phyloP scores from a whole-genome alignment of 2,888 invertebrate species.

The Hypomecis punctinalis region DNA sequence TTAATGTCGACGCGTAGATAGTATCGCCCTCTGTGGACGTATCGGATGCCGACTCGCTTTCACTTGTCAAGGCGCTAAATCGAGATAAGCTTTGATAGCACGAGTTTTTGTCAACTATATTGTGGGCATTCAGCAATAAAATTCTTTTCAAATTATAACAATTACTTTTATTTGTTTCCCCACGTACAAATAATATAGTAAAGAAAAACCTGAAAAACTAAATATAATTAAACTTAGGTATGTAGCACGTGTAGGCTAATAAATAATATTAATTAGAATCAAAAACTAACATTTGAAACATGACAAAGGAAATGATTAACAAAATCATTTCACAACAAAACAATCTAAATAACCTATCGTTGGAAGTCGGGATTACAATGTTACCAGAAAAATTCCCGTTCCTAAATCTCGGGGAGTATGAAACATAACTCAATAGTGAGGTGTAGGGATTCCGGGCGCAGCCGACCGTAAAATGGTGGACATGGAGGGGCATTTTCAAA shows the following conservation, averaged over 20 bases:
- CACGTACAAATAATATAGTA: too few relatives aligned
- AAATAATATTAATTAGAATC: too few relatives aligned
- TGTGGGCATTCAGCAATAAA: too few relatives aligned
- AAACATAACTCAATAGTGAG: slow-evolving; percentile 77
- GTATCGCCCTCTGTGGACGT: slow-evolving; percentile 70
- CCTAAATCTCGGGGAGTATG: slow-evolving; percentile 61
- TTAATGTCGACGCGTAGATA: slow-evolving; percentile 73
- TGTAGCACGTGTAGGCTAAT: too few relatives aligned
- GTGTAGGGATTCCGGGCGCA: slow-evolving; percentile 69
- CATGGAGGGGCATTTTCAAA: slow-evolving; percentile 76
- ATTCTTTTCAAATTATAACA: too few relatives aligned
- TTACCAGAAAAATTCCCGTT: slow-evolving; percentile 54
- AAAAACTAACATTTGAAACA: slow-evolving; percentile 3
- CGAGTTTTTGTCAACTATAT: slow-evolving; percentile 30
- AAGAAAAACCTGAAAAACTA: too few relatives aligned
- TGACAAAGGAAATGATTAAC: slow-evolving; percentile 25
- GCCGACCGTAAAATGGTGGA: slow-evolving; percentile 78
- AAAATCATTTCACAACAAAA: background rate
- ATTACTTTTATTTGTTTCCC: too few relatives aligned
- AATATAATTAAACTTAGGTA: too few relatives aligned
- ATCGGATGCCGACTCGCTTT: slow-evolving; percentile 72
- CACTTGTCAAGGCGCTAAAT: slow-evolving; percentile 70
- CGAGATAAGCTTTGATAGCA: slow-evolving; percentile 67
- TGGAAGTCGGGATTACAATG: slow-evolving; percentile 45
- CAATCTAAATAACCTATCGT: slow-evolving; percentile 15